Evolutionary conservation across 2,113 vertebrate genomes (phyloP).

Genomic region (Mellivora capensis): DNA sequence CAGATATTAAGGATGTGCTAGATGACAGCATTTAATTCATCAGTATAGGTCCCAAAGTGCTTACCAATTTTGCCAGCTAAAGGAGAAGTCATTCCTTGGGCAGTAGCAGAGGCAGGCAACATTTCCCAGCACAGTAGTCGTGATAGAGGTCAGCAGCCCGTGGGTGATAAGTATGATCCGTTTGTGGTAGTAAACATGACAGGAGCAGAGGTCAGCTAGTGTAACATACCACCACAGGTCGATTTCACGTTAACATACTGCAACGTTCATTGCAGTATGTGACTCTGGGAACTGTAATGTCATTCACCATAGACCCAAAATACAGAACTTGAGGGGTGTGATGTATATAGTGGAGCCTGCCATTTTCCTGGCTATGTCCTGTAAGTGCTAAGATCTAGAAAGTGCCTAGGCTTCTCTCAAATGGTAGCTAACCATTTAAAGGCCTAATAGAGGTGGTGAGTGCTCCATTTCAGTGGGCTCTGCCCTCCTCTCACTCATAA

Average conservation of each 20-base stretch:
- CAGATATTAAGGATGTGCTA: background rate
- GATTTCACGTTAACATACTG: background rate
- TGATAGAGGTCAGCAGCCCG: background rate
- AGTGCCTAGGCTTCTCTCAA: background rate
- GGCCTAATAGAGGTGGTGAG: background rate
- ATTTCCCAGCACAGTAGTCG: background rate
- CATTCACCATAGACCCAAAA: background rate
- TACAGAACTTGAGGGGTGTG: background rate
- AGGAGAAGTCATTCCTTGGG: background rate
- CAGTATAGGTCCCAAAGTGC: background rate
- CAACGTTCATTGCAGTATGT: background rate
- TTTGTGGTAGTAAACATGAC: background rate
- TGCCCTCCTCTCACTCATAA: background rate
- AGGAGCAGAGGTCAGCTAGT: background rate
- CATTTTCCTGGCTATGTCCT: background rate
- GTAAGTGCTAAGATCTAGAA: background rate
- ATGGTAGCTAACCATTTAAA: background rate
- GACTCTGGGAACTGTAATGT: constrained; percentile 7
- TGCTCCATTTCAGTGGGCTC: background rate
- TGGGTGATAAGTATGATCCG: background rate
- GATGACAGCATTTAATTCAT: background rate
- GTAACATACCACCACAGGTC: background rate
- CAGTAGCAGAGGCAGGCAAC: background rate
- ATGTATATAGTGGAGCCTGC: background rate
- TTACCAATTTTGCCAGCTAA: constrained; percentile 11